Evolutionary conservation across 2,888 invertebrate genomes (phyloP), one percentile per base, ranked within the genome.

Genomic region (Nemotelus pantherinus): DNA sequence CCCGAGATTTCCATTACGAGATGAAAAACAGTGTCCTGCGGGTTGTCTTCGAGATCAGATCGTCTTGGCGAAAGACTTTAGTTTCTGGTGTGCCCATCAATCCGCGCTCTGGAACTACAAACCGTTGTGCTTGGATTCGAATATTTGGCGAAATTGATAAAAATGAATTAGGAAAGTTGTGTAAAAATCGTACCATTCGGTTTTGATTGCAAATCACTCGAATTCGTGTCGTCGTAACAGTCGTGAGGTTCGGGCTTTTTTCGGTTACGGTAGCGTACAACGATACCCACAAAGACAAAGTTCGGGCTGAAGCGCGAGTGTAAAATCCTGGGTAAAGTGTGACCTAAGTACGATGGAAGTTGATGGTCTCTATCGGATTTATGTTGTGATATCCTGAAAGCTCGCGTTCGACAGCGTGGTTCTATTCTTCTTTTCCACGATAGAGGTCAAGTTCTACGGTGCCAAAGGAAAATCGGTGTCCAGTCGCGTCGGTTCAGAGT

Each of bases 11-110:
- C 50, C 48, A 63, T 47, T 48, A 5, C 10, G 63, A 44, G 60
- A 60, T 63, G 48, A 63, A 63, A 47, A 74, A n/a, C 63, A 78
- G 78, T 78, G 67, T 78, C 68, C 75, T 76, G 76, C 68, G 76
- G 78, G 64, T 76, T 60, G 76, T 75, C 76, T 58, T 71, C 75
- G 78, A 76, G 76, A 78, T 55, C 50, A 70, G 76, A 68, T 78
- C 76, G 78, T 47, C 60, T 47, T 68, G 78, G 41, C 60, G 63
- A 77, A 45, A 55, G 5, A 41, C n/a, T 25, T 3, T 43, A 60
- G 60, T 60, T 39, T n/a, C 9, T 7, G 9, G 6, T 9, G 50
- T 50, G 5, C 9, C 6, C 9, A 50, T 10, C 45, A 45, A 47
- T 65, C 65, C 65, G 65, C 47, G 65, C 25, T 2, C 3, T 47